Base-by-base conservation (phyloP, 2,888 invertebrate genomes). In the Papilio gigon region DNA sequence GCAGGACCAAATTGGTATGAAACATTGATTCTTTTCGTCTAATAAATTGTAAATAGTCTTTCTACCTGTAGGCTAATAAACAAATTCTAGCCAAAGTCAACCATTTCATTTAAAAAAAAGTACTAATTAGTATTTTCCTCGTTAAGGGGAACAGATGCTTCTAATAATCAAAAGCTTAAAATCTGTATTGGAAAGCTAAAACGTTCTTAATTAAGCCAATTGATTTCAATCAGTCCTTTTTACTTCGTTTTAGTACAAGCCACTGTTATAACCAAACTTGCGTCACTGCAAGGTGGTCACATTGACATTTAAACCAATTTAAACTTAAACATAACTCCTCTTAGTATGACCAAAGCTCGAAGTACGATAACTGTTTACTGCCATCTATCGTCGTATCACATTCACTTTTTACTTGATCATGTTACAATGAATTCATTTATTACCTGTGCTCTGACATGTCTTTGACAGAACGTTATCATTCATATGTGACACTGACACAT, bases 401-500 rank as follows among this genome's bases (percentile, higher is more conserved):
- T 25, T 53, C 8, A 27, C 17, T n/a, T 30, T 56, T 8, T n/a
- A 9, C 4, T n/a, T 8, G 17, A 1, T 8, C n/a, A 27, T n/a
- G 20, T n/a, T 25, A 25, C 9, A 47, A 25, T 47, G 22, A 47
- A 47, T 12, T 1, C 8, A 11, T 11, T 20, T 22, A 17, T 22
- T 47, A 22, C 47, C 47, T 47, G 1, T 25, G 25, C 22, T 25
- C 22, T 25, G 22, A 4, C 14, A 25, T 50, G 53, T n/a, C 9
- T 30, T 30, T 56, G 30, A 56, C 27, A 30, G 9, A 9, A 56
- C n/a, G n/a, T 56, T 30, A n/a, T 14, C 9, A 35, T 20, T 33
- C 11, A 60, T 65, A 67, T 47, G 65, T 71, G 71, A 71, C 70
- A 65, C 66, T 71, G 68, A 70, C 65, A 71, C 35, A 50, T 12